These are phyloP conservation scores for Brachyrhaphis roseni DNA, from an alignment of 2,797 vertebrate species.

Conservation along the genomic window DNA sequence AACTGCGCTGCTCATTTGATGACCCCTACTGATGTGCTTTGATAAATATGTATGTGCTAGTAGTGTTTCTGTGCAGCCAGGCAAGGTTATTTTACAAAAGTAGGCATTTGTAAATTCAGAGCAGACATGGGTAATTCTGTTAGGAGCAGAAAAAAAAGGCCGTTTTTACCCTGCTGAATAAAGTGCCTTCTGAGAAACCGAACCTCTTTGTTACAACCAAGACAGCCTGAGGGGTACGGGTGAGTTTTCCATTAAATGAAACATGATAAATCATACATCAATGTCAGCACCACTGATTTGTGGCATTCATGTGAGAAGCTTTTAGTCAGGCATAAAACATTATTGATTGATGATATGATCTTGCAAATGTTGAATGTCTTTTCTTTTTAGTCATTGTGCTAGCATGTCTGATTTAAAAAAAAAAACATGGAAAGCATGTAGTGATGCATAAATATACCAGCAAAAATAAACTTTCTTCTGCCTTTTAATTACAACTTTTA, in stretches of 20 bases:
- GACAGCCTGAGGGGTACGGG: constrained; percentile 8
- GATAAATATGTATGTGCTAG: constrained; percentile 71
- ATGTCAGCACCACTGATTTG: not conserved
- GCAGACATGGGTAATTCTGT: constrained; percentile 40
- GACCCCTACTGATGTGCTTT: constrained; percentile 48
- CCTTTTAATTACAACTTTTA: not conserved
- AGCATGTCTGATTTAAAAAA: not conserved
- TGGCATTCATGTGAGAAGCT: constrained; percentile 2
- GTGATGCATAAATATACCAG: not conserved
- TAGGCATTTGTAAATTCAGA: constrained; percentile 55
- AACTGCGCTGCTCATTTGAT: constrained; percentile 28
- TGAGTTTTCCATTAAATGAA: constrained; percentile 18
- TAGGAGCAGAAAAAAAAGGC: constrained; percentile 22
- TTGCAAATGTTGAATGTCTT: not conserved
- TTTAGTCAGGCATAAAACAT: constrained; percentile 6
- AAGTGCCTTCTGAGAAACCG: constrained; percentile 37
- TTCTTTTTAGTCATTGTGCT: not conserved
- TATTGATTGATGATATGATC: constrained; percentile 17
- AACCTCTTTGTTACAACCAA: constrained; percentile 30
- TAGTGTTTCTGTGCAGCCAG: constrained; percentile 34
- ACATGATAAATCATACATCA: constrained; percentile 16
- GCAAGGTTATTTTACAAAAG: constrained; percentile 63
- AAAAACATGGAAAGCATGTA: not conserved
- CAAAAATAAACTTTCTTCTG: not conserved
- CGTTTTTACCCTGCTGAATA: constrained; percentile 8